phyloP scores from a whole-genome alignment of 2,113 vertebrate genomes.

The Trogon melanurus region DNA sequence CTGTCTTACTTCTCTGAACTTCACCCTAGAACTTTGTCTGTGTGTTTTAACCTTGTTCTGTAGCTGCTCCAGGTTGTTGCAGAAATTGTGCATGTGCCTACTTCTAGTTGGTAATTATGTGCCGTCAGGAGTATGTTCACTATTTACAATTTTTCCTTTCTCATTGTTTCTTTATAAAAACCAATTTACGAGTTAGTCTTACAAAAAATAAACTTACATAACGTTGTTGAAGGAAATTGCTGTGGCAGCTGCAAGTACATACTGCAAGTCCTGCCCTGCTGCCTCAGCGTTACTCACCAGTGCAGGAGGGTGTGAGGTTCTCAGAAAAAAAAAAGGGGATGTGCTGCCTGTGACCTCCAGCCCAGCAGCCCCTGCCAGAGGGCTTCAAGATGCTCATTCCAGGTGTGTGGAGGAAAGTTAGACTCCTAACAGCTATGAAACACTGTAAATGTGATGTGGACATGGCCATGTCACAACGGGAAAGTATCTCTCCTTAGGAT shows the following conservation, averaged over 20 bases:
- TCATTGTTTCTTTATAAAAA: not conserved
- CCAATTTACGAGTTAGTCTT: not conserved
- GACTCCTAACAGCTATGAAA: not conserved
- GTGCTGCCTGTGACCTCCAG: accelerated
- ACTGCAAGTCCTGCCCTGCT: not conserved
- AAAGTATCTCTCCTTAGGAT: not conserved
- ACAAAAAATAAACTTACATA: not conserved
- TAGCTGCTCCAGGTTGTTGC: not conserved
- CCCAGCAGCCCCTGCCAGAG: not conserved
- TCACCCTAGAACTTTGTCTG: not conserved
- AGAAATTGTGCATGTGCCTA: not conserved
- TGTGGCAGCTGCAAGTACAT: not conserved
- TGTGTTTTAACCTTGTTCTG: not conserved
- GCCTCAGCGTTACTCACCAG: not conserved
- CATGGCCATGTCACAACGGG: not conserved
- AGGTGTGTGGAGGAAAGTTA: not conserved
- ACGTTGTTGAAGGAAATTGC: not conserved
- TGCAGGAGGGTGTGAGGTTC: not conserved
- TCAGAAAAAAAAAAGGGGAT: not conserved
- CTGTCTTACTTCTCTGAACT: not conserved
- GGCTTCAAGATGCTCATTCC: not conserved
- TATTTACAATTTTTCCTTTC: not conserved
- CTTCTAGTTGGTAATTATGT: not conserved
- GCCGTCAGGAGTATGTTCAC: not conserved
- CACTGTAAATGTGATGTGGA: not conserved